A percentile compares a stretch with the other conserved stretches of the same genome.
Evolutionary conservation across 2,113 vertebrate species (phyloP).

Genomic region (Mesoclemmys tuberculata): DNA sequence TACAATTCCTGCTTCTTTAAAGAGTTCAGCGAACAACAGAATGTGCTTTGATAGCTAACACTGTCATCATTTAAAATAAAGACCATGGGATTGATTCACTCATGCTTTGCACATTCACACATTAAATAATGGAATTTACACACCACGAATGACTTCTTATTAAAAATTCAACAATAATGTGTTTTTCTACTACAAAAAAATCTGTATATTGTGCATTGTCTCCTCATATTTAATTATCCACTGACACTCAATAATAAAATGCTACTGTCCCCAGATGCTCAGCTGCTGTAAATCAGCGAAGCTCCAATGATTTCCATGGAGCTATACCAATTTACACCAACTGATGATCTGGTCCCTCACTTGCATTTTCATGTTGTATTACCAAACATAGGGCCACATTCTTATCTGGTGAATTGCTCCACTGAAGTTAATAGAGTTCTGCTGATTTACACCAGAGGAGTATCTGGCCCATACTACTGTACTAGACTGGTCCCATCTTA

Average conservation of each 20-base stretch:
- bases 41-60: slow-evolving; percentile 31
- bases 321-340: not conserved
- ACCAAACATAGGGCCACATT: not conserved
- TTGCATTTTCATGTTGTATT: not conserved
- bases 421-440: not conserved
- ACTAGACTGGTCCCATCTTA: not conserved
- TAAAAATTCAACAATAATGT: slow-evolving; percentile 39
- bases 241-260: slow-evolving; percentile 39
- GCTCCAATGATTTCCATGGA: not conserved
- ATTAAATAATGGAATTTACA: slow-evolving; percentile 46
- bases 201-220: not conserved
- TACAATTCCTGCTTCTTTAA: slow-evolving; percentile 1
- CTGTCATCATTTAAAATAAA: slow-evolving; percentile 30
- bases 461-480: not conserved
- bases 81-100: slow-evolving; percentile 14
- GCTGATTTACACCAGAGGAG: not conserved
- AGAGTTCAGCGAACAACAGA: not conserved
- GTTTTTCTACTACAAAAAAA: not conserved
- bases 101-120: not conserved
- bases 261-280: not conserved
- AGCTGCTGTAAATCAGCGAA: slow-evolving; percentile 44
- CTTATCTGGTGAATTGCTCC: not conserved
- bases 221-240: slow-evolving; percentile 24
- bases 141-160: slow-evolving; percentile 16
- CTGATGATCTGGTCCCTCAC: not conserved